phyloP scores from a whole-genome alignment of 1,140 invertebrate genomes.

The Apis florea region DNA sequence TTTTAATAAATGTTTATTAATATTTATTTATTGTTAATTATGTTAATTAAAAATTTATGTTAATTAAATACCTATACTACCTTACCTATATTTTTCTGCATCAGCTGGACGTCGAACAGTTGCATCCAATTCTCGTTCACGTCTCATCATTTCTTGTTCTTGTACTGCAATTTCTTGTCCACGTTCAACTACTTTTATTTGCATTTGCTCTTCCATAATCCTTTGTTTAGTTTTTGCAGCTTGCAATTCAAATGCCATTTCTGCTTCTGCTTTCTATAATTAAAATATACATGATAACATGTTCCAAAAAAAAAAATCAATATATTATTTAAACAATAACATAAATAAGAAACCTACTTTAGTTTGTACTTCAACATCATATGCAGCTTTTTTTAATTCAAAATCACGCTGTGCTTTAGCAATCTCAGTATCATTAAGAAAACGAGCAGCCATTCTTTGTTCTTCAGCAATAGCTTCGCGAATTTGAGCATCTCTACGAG shows the following conservation, averaged over 20 bases:
- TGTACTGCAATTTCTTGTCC: conserved; percentile 95
- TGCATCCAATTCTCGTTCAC: conserved; percentile 94
- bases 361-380: conserved; percentile 97
- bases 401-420: conserved; percentile 98
- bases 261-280: conserved; percentile 92
- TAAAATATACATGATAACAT: background rate
- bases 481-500: conserved; percentile 91
- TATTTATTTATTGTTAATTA: background rate
- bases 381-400: conserved; percentile 97
- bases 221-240: conserved; percentile 97
- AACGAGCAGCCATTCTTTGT: conserved; percentile 94
- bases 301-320: background rate
- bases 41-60: too few species aligned
- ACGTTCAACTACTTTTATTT: conserved; percentile 95
- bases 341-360: conserved; percentile 83
- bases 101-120: conserved; percentile 94
- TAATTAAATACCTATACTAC: too few species aligned
- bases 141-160: conserved; percentile 92
- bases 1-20: background rate
- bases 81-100: conserved; percentile 92
- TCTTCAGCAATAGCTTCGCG: conserved; percentile 98
- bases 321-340: background rate
- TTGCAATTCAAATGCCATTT: conserved; percentile 96
- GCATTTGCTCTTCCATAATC: conserved; percentile 98
- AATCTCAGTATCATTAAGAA: conserved; percentile 97